phyloP scores from a whole-genome alignment of 2,888 invertebrate species.

The Ormyrus rosae region DNA sequence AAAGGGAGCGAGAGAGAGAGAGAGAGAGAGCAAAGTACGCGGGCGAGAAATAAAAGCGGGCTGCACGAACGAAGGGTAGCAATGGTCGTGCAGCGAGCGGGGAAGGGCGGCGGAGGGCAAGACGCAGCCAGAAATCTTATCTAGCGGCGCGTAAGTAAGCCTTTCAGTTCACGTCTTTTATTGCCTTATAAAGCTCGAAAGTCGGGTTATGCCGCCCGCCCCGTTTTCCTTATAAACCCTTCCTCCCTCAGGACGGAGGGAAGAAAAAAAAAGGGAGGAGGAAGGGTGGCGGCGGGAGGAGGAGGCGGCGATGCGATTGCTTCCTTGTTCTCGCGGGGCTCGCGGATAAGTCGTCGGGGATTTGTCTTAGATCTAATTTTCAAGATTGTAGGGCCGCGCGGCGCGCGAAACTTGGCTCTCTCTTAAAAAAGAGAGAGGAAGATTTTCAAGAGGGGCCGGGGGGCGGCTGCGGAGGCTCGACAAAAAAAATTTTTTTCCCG shows the following conservation, averaged over 20 bases:
- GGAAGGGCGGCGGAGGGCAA: constrained; percentile 46
- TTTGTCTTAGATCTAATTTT: constrained; percentile 58
- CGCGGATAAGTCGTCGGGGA: constrained; percentile 43
- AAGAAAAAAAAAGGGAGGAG: no score
- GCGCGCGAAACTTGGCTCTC: background rate
- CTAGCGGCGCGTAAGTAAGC: constrained; percentile 54
- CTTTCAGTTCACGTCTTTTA: constrained; percentile 58
- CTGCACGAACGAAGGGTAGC: background rate
- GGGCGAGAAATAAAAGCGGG: constrained; percentile 44
- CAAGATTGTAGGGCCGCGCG: constrained; percentile 43
- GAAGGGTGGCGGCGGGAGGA: constrained; percentile 52
- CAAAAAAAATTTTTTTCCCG: constrained; percentile 17
- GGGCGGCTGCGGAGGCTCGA: background rate
- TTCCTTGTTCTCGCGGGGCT: constrained; percentile 40
- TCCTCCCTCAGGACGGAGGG: constrained; percentile 27
- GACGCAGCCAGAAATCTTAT: constrained; percentile 55
- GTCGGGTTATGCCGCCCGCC: constrained; percentile 45
- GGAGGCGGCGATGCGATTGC: constrained; percentile 56
- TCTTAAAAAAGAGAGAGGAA: constrained; percentile 2
- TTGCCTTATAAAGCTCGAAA: constrained; percentile 58
- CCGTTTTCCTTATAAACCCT: constrained; percentile 34
- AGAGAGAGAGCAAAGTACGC: constrained; percentile 29
- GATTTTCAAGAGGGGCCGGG: background rate
- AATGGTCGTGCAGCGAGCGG: constrained; percentile 21
- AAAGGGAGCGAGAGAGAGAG: constrained; percentile 18